A percentile compares a stretch with the other conserved stretches of the same genome.
phyloP scores from a whole-genome alignment of 2,113 vertebrate genomes.

The Tinamus guttatus region DNA sequence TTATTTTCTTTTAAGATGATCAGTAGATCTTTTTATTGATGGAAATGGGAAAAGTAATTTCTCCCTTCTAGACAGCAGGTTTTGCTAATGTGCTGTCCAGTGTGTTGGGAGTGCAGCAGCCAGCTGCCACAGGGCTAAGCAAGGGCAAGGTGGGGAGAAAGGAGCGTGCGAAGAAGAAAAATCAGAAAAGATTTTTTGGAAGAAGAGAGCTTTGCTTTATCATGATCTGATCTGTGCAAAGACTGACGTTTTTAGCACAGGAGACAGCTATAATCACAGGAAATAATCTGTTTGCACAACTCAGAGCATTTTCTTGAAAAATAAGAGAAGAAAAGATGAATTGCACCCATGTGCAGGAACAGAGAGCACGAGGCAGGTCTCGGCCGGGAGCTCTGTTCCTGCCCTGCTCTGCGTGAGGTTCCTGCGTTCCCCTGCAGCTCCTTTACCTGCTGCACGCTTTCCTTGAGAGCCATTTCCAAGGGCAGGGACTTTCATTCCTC shows the following conservation, averaged over 20 bases:
- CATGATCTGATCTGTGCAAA: neutral
- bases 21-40: constrained; percentile 4
- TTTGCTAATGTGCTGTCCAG: constrained; percentile 15
- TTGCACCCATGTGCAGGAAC: neutral
- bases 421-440: neutral
- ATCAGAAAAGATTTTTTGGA: neutral
- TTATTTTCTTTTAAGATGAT: neutral
- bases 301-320: neutral
- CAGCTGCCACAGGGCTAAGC: constrained; percentile 28
- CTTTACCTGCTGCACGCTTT: neutral
- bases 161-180: neutral
- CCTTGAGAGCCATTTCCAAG: constrained; percentile 16
- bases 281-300: neutral
- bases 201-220: constrained; percentile 6
- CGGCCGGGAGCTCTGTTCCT: neutral
- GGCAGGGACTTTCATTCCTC: neutral
- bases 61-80: neutral
- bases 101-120: constrained; percentile 1
- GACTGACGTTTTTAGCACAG: neutral
- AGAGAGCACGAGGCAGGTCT: neutral
- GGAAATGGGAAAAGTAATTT: constrained; percentile 20
- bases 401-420: neutral
- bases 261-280: neutral
- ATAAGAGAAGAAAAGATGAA: neutral
- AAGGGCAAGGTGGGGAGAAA: constrained; percentile 35